Conservation (phyloP, 1,140 invertebrate species). For the Cydia fagiglandana region DNA sequence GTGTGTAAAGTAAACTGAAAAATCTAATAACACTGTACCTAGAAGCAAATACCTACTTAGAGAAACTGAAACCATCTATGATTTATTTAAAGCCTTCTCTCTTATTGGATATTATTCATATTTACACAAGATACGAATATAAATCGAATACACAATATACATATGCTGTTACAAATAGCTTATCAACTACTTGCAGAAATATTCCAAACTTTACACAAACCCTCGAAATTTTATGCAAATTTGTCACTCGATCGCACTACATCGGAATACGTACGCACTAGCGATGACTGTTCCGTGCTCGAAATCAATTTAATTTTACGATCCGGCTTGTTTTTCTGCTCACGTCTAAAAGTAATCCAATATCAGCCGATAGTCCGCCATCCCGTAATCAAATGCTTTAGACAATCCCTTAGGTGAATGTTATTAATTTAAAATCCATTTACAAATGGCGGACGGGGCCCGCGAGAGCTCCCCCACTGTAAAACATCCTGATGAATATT, state of each 20-base stretch:
- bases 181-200: too few relatives aligned
- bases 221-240: too few relatives aligned
- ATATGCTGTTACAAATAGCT: too few relatives aligned
- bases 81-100: too few relatives aligned
- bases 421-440: slow-evolving; percentile 52
- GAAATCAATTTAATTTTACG: slow-evolving; percentile 22
- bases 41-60: too few relatives aligned
- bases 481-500: slow-evolving; percentile 50
- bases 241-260: neutral
- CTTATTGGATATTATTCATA: too few relatives aligned
- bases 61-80: too few relatives aligned
- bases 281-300: slow-evolving; percentile 1
- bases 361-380: slow-evolving; percentile 24
- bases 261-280: neutral
- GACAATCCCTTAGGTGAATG: slow-evolving; percentile 44
- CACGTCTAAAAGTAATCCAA: slow-evolving; percentile 24
- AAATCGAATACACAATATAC: too few relatives aligned
- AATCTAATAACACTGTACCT: too few relatives aligned
- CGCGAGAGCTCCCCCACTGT: slow-evolving; percentile 37
- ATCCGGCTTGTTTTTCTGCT: slow-evolving; percentile 8
- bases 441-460: slow-evolving; percentile 43
- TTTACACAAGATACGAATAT: too few relatives aligned
- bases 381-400: slow-evolving; percentile 41
- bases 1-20: too few relatives aligned
- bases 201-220: too few relatives aligned